Base-by-base conservation (phyloP, 2,797 vertebrate species). In the Trichosurus vulpecula region DNA sequence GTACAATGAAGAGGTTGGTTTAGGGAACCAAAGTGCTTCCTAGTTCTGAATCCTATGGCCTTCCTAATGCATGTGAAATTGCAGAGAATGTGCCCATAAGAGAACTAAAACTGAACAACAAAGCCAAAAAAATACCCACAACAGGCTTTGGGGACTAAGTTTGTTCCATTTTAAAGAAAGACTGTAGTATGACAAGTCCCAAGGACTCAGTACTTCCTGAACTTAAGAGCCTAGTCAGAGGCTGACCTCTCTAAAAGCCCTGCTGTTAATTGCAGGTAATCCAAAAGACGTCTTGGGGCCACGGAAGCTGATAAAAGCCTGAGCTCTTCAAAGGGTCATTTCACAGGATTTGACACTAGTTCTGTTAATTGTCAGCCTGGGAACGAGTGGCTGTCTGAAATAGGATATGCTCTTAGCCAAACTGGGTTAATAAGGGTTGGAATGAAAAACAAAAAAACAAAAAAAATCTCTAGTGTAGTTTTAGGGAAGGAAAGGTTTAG, bases 361-460 rank as follows among this genome's bases (percentile, higher is more conserved):
- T 90, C 91, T 56, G 90, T 54, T 90, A 52, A 90, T 91, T 74
- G 89, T 92, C 55, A 91, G 53, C 54, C 56, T 90, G 52, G 93
- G 89, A 92, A 51, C 10, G 58, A 95, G 35, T 41, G 56, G 55
- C 5, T 92, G 96, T 90, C 74, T 96, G 47, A 94, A 95, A 58
- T 87, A 58, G 2, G 91, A 52, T 94, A 58, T 74, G 90, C 52
- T 51, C 52, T 35, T 0, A 35, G 90, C 9, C 31, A 90, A 35
- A 90, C 52, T 53, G 30, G 52, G 16, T 90, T 90, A 90, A 90
- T 90, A 90, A 90, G 51, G 52, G 52, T 14, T 90, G 74, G 74
- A 47, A 87, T 87, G 74, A 87, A 90, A 90, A n/a, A 54, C 51
- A 90, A 90, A 31, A 19, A 29, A 52, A 53, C 53, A 6, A 25